A percentile compares a stretch with the other conserved stretches of the same genome.
Conservation (phyloP, 2,888 invertebrate genomes). For the Galerucella pusilla region DNA sequence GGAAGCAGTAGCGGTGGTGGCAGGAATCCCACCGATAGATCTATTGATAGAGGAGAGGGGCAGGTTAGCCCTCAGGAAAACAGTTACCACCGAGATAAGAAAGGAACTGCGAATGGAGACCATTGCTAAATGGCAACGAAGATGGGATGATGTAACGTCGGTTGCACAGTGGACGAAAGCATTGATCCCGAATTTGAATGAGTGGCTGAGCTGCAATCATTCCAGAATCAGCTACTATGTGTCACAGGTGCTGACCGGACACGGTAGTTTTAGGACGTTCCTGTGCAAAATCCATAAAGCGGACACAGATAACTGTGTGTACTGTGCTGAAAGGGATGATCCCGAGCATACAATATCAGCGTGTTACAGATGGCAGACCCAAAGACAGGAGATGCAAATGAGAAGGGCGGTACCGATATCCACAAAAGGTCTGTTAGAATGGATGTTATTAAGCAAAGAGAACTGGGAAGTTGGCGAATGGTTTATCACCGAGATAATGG, state of each 20-base stretch:
- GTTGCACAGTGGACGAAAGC: too few relatives aligned
- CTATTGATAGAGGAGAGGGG: neutral
- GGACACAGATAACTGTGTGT: neutral
- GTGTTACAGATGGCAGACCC: too few relatives aligned
- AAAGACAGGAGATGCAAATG: neutral
- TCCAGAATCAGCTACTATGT: neutral
- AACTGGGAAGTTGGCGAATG: too few relatives aligned
- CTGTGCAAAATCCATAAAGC: neutral
- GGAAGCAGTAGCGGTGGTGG: neutral
- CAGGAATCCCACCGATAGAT: neutral
- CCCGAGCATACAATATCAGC: neutral
- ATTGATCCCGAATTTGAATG: neutral
- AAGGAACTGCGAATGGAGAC: neutral
- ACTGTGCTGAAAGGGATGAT: neutral
- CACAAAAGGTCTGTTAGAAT: too few relatives aligned
- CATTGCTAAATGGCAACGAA: neutral
- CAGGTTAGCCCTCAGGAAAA: neutral
- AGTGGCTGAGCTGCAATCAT: neutral
- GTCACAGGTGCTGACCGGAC: conserved; percentile 7
- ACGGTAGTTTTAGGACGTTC: neutral
- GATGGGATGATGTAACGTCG: too few relatives aligned
- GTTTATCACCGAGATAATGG: neutral
- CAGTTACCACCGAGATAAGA: neutral
- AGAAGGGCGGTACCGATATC: too few relatives aligned
- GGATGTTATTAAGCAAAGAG: too few relatives aligned